Evolutionary conservation across 2,113 vertebrate species (phyloP).

Genomic region (Saimiri boliviensis): DNA sequence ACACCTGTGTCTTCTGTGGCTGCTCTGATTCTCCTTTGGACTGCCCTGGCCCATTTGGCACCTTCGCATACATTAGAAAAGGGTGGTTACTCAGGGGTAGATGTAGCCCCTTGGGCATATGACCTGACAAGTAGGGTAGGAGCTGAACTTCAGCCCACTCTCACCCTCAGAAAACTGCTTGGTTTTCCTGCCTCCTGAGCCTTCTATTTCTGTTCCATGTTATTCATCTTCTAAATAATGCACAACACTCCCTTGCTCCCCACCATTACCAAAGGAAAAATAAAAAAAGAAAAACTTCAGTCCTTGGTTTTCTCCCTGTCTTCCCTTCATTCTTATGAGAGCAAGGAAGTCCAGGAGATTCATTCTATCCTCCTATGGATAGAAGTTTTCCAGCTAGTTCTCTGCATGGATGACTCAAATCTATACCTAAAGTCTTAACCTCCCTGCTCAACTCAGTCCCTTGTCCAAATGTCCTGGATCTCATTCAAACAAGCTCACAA

Average conservation of each 20-base stretch:
- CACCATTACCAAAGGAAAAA: neutral
- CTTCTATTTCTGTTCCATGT: constrained; percentile 50
- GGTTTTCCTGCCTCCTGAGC: constrained; percentile 43
- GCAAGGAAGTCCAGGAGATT: no score
- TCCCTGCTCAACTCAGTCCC: neutral
- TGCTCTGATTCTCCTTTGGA: neutral
- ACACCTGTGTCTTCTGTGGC: neutral
- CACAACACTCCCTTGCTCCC: neutral
- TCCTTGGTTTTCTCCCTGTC: neutral
- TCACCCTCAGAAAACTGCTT: constrained; percentile 24
- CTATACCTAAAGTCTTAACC: neutral
- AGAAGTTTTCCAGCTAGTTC: neutral
- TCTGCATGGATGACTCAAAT: neutral
- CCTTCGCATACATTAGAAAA: neutral
- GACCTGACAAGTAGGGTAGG: neutral
- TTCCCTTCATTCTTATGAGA: neutral
- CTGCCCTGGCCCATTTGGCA: no score
- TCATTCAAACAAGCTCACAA: neutral
- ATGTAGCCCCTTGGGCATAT: neutral
- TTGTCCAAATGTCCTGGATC: neutral
- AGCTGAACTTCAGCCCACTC: constrained; percentile 21
- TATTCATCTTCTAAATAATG: constrained; percentile 67
- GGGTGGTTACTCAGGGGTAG: neutral
- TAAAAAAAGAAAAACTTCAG: neutral
- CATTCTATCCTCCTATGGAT: neutral